phyloP scores from a whole-genome alignment of 2,113 vertebrate species.

The Grantiella picta region DNA sequence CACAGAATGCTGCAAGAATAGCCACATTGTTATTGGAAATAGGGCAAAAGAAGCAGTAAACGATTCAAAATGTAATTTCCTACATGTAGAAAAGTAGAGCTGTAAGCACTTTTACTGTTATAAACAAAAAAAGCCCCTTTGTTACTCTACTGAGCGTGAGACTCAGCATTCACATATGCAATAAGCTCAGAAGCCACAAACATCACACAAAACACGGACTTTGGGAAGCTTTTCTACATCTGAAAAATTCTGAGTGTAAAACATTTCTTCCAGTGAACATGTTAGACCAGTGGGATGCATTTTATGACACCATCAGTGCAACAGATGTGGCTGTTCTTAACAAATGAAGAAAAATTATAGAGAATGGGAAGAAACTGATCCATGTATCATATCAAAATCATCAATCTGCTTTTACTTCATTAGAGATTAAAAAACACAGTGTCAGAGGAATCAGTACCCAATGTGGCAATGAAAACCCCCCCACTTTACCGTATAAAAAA shows the following conservation, averaged over 20 bases:
- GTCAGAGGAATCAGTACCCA: neutral
- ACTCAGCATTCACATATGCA: neutral
- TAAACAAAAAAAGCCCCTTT: neutral
- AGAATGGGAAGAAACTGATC: neutral
- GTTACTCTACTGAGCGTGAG: neutral
- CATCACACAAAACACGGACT: fast-evolving
- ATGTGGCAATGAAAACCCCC: neutral
- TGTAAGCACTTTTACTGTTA: neutral
- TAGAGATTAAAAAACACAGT: neutral
- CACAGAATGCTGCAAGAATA: neutral
- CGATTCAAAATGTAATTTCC: neutral
- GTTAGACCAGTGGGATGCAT: neutral
- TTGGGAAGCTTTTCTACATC: neutral
- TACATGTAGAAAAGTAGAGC: neutral
- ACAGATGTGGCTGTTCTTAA: neutral
- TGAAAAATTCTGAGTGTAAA: neutral
- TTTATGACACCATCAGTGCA: neutral
- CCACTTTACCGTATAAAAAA: neutral
- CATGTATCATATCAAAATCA: neutral
- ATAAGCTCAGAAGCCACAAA: neutral
- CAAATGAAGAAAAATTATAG: neutral
- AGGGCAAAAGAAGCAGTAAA: neutral
- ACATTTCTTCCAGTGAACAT: neutral
- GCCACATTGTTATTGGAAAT: neutral
- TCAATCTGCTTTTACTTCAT: neutral